These are phyloP conservation scores for Adelphocoris suturalis DNA, from an alignment of 2,888 invertebrate genomes.

Conservation along the genomic window DNA sequence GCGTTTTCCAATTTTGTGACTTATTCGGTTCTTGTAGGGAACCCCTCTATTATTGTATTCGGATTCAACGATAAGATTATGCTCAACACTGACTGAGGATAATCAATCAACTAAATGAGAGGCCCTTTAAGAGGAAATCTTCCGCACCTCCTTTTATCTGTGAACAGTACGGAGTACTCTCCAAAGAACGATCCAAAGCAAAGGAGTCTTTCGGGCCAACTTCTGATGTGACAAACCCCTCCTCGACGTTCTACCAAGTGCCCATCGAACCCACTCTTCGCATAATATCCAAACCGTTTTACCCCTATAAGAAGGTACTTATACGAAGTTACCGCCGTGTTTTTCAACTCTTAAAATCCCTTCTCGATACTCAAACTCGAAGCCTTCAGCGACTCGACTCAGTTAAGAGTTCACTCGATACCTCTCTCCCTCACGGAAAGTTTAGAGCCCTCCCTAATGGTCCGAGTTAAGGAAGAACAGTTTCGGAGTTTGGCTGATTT, in stretches of 20 bases:
- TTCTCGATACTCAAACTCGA: not conserved
- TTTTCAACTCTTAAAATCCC: not conserved
- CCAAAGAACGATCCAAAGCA: not conserved
- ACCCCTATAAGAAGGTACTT: not conserved
- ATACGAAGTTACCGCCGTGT: not conserved
- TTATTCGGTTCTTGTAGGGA: too few species aligned
- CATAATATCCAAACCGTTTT: not conserved
- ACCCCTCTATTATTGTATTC: too few species aligned
- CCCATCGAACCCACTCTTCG: not conserved
- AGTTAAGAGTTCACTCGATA: constrained; percentile 11
- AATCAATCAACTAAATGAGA: too few species aligned
- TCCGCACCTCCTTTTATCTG: not conserved
- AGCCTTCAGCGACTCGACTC: not conserved
- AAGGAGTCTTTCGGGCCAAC: not conserved
- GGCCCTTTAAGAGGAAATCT: too few species aligned
- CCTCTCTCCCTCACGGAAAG: not conserved
- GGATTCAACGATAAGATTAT: too few species aligned
- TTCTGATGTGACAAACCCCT: not conserved
- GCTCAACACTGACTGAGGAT: too few species aligned
- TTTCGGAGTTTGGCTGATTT: not conserved
- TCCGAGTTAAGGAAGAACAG: not conserved
- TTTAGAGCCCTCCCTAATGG: not conserved
- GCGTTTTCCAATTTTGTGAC: too few species aligned
- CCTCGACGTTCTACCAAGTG: not conserved
- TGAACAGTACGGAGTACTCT: not conserved